Evolutionary conservation across 2,797 vertebrate genomes (phyloP), one percentile per base, ranked within the genome.

Genomic region (Simalia tracyae): DNA sequence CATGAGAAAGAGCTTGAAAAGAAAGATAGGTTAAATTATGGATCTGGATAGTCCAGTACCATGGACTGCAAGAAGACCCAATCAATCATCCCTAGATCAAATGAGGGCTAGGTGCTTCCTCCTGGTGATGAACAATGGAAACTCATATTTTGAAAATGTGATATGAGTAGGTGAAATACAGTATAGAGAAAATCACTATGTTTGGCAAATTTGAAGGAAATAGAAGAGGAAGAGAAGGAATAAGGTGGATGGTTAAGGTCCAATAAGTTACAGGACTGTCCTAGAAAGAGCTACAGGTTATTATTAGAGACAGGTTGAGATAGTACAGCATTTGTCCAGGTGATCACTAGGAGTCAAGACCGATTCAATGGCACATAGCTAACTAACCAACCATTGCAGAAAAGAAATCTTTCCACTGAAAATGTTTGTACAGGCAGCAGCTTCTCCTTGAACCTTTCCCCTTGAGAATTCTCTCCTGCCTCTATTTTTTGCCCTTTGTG

Each of bases 401-500:
- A 86, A n/a, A 86, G 46, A 56, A 63, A 10, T 0, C 1, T 31
- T 50, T 61, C 22, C 19, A 12, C 19, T 59, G 85, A 56, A 92
- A 93, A 94, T 86, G 8, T 84, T 64, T 28, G 19, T 19, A 46
- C 28, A 90, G 0, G 1, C 14, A 63, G 1, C 15, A 63, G 10
- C 14, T 94, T 94, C 0, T 4, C 8, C 36, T 14, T 60, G 28
- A 90, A 84, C 42, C 2, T 31, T 2, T 84, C 3, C 56, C 88
- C 26, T 84, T 91, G 14, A 88, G 22, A 11, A 92, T 90, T 93
- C 90, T 61, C 15, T 1, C 11, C 92, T 87, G 6, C 26, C 26
- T 64, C 36, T 9, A 19, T 36, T n/a, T 28, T 28, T 4, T 19
- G 19, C 50, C 17, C 31, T 68, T 91, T 66, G 64, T 87, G n/a